Evolutionary conservation across 1,140 invertebrate genomes (phyloP).

Genomic region (Leptinotarsa lineolata): DNA sequence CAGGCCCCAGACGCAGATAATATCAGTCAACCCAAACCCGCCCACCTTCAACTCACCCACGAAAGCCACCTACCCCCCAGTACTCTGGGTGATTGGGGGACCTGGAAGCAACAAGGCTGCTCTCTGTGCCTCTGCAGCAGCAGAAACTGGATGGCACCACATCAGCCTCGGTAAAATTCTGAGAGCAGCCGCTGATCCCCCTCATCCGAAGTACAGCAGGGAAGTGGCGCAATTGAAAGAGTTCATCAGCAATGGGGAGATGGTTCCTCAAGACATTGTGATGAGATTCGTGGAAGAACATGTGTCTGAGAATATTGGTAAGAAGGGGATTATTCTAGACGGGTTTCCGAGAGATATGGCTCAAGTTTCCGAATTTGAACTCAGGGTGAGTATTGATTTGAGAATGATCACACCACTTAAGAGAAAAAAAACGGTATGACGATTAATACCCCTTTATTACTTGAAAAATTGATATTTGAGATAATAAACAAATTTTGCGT

Average conservation of each 20-base stretch:
- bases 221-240: slow-evolving; percentile 65
- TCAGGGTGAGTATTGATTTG: slow-evolving; percentile 65
- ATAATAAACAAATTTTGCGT: no score
- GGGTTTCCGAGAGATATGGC: slow-evolving; percentile 86
- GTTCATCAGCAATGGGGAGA: slow-evolving; percentile 79
- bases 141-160: slow-evolving; percentile 73
- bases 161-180: slow-evolving; percentile 74
- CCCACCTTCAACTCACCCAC: slow-evolving; percentile 47
- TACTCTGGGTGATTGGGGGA: slow-evolving; percentile 82
- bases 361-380: slow-evolving; percentile 84
- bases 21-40: slow-evolving; percentile 51
- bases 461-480: no score
- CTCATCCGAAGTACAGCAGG: slow-evolving; percentile 59
- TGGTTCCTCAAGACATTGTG: slow-evolving; percentile 73
- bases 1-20: slow-evolving; percentile 49
- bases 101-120: slow-evolving; percentile 75
- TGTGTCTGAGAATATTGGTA: slow-evolving; percentile 60
- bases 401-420: no score
- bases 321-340: slow-evolving; percentile 81
- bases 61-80: slow-evolving; percentile 60
- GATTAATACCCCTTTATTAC: no score
- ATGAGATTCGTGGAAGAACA: slow-evolving; percentile 69
- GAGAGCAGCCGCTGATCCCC: slow-evolving; percentile 66
- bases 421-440: no score
- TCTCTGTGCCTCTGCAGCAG: slow-evolving; percentile 70